Evolutionary conservation across 2,113 vertebrate species (phyloP).

Genomic region (Setophaga petechia): DNA sequence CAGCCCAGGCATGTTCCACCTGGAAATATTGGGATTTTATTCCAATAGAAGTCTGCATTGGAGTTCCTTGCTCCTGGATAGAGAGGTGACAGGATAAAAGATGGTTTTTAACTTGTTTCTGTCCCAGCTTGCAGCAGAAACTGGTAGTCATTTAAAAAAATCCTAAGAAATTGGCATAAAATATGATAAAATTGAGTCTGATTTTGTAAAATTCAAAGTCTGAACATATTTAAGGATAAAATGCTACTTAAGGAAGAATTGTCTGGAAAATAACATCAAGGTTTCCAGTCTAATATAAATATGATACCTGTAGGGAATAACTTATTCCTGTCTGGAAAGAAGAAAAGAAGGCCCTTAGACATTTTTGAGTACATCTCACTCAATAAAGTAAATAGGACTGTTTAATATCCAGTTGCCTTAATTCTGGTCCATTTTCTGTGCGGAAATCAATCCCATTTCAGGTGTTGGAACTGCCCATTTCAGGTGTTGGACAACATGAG

Average conservation of each 20-base stretch:
- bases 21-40: no score
- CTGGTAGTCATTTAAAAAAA: background rate
- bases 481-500: background rate
- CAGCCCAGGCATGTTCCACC: no score
- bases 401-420: background rate
- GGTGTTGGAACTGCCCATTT: background rate
- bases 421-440: background rate
- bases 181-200: background rate
- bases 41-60: background rate
- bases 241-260: background rate
- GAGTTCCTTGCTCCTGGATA: background rate
- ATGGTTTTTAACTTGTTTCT: background rate
- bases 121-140: background rate
- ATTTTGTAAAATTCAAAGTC: background rate
- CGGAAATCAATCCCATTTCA: background rate
- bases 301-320: background rate
- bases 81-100: background rate
- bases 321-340: background rate
- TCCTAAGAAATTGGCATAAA: background rate
- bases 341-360: background rate
- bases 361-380: background rate
- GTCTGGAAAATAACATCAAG: background rate
- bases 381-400: background rate
- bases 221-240: background rate
- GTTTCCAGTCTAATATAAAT: background rate